These are phyloP conservation scores for Mesorhabditis spiculigera DNA, from an alignment of 2,888 invertebrate genomes.

Conservation along the genomic window DNA sequence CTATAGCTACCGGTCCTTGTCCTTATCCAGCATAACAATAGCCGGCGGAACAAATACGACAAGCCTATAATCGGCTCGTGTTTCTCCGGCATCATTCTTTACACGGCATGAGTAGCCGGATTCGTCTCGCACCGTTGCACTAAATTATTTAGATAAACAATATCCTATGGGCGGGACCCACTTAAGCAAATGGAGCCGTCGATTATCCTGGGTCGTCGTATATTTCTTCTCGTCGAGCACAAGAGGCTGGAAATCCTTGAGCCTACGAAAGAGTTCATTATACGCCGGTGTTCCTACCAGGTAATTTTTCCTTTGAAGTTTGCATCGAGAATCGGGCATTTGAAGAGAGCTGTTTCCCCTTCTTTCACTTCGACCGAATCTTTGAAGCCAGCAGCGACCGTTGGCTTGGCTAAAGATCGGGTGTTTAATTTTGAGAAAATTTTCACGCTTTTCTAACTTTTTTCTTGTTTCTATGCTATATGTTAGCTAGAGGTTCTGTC, in stretches of 20 bases:
- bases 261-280: neutral
- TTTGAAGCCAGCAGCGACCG: conserved; percentile 53
- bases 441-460: neutral
- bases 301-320: conserved; percentile 45
- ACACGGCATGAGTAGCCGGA: conserved; percentile 49
- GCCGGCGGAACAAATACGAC: conserved; percentile 56
- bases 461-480: neutral
- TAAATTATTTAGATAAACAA: conserved; percentile 16
- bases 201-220: conserved; percentile 20
- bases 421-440: neutral
- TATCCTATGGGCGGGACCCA: conserved; percentile 11
- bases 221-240: conserved; percentile 10
- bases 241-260: neutral
- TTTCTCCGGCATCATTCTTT: conserved; percentile 59
- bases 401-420: conserved; percentile 63
- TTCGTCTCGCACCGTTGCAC: conserved; percentile 40
- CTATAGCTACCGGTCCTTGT: conserved; percentile 38
- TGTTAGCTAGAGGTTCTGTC: too few relatives aligned
- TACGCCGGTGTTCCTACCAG: conserved; percentile 30
- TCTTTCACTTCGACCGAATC: conserved; percentile 58
- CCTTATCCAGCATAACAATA: conserved; percentile 50
- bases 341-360: conserved; percentile 60
- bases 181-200: conserved; percentile 30
- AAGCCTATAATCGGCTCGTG: conserved; percentile 58
- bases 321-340: conserved; percentile 58